phyloP scores from a whole-genome alignment of 2,888 invertebrate species.

The Seladonia tumulorum region DNA sequence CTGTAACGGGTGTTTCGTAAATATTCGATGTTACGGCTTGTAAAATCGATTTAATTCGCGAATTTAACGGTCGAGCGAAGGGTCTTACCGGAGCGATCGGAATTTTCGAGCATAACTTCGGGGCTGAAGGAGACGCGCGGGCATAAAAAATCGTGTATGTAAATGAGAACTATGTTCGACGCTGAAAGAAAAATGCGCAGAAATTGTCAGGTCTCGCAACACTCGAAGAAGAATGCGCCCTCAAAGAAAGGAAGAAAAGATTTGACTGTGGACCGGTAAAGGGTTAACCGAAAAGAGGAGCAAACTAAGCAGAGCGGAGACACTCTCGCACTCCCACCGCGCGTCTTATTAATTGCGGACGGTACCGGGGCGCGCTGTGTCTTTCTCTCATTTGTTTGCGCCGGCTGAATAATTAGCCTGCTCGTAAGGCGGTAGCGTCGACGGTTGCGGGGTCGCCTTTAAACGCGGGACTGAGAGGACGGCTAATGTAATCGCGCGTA shows the following conservation, averaged over 20 bases:
- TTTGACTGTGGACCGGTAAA: not conserved
- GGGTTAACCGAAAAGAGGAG: not conserved
- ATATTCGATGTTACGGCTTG: not conserved
- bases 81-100: not conserved
- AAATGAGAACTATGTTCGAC: too few relatives aligned
- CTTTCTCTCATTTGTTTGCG: slow-evolving; percentile 44
- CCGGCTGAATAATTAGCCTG: slow-evolving; percentile 52
- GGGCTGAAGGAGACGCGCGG: not conserved
- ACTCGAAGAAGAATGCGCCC: too few relatives aligned
- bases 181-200: too few relatives aligned
- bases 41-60: slow-evolving; percentile 1
- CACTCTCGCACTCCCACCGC: not conserved
- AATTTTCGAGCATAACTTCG: not conserved
- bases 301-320: not conserved
- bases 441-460: slow-evolving; percentile 46
- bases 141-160: not conserved
- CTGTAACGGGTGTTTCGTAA: slow-evolving; percentile 3
- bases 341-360: slow-evolving; percentile 38
- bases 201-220: too few relatives aligned
- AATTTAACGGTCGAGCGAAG: not conserved
- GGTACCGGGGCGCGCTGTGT: slow-evolving; percentile 16
- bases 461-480: slow-evolving; percentile 40
- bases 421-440: slow-evolving; percentile 24
- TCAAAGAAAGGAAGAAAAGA: not conserved
- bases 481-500: slow-evolving; percentile 62